Percentiles rank a stretch among this genome's conserved stretches.
Evolutionary conservation across 92 coral and sea anemone genomes (phyloP).

Genomic region (Siderastrea radians): DNA sequence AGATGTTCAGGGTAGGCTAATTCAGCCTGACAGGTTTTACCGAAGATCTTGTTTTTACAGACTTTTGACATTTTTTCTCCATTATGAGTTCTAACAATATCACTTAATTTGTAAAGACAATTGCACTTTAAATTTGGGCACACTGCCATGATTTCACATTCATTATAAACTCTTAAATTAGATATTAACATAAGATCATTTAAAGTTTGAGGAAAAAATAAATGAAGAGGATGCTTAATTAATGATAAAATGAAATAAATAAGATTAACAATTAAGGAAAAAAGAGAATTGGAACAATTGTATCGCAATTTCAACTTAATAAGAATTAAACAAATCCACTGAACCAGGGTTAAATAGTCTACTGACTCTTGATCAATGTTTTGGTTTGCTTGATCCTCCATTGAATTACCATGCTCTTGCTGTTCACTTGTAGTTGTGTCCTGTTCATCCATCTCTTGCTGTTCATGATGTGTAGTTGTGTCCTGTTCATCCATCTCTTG

Average conservation of each 20-base stretch:
- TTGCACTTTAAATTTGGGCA: slow-evolving; percentile 54
- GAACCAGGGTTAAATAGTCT: too few relatives aligned
- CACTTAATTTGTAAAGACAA: slow-evolving; percentile 31
- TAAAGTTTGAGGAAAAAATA: slow-evolving; percentile 41
- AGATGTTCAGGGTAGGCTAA: slow-evolving; percentile 29
- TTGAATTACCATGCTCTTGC: too few relatives aligned
- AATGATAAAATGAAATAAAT: slow-evolving; percentile 35
- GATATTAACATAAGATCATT: slow-evolving; percentile 27
- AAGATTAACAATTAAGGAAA: slow-evolving; percentile 2
- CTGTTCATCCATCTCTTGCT: too few relatives aligned
- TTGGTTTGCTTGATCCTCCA: too few relatives aligned
- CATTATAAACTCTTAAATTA: slow-evolving; percentile 10
- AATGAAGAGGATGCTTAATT: slow-evolving; percentile 48
- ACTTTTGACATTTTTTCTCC: slow-evolving; percentile 36
- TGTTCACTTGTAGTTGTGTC: too few relatives aligned
- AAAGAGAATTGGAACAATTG: slow-evolving; percentile 30
- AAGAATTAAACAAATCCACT: slow-evolving; percentile 44
- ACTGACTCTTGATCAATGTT: too few relatives aligned
- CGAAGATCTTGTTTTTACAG: slow-evolving; percentile 24
- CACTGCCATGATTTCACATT: slow-evolving; percentile 27
- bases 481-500: too few relatives aligned
- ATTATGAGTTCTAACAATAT: slow-evolving; percentile 28
- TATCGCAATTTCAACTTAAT: slow-evolving; percentile 31
- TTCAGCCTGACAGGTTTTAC: slow-evolving; percentile 29
- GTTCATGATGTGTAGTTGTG: too few relatives aligned